Percentiles rank a stretch among this genome's conserved stretches.
Evolutionary conservation across 2,113 vertebrate species (phyloP).

Genomic region (Tragelaphus scriptus): DNA sequence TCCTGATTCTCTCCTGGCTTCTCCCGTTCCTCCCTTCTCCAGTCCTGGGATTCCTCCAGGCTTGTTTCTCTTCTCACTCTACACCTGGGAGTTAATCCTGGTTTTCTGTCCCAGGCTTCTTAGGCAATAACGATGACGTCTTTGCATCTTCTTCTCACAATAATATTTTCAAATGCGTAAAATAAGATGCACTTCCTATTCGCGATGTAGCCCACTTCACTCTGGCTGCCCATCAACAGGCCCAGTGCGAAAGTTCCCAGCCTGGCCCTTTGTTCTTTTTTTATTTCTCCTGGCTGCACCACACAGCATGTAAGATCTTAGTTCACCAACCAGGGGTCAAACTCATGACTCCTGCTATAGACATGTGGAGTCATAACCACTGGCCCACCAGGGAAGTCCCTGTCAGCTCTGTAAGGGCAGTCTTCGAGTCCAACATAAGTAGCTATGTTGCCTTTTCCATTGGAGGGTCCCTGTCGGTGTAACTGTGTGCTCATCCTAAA

Average conservation of each 20-base stretch:
- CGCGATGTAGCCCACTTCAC: background rate
- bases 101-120: background rate
- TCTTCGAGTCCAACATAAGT: background rate
- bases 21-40: background rate
- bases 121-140: background rate
- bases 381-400: background rate
- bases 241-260: background rate
- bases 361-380: background rate
- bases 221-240: background rate
- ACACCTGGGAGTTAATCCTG: background rate
- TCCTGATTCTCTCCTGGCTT: background rate
- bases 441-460: background rate
- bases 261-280: background rate
- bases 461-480: no score
- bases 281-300: background rate
- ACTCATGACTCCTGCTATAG: background rate
- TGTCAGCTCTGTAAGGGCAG: background rate
- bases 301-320: background rate
- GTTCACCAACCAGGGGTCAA: background rate
- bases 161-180: background rate
- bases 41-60: background rate
- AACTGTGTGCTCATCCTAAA: background rate
- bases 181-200: background rate
- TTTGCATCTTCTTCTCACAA: background rate
- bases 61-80: background rate